phyloP scores from a whole-genome alignment of 2,888 invertebrate genomes.

The Epirrhoe tristata region DNA sequence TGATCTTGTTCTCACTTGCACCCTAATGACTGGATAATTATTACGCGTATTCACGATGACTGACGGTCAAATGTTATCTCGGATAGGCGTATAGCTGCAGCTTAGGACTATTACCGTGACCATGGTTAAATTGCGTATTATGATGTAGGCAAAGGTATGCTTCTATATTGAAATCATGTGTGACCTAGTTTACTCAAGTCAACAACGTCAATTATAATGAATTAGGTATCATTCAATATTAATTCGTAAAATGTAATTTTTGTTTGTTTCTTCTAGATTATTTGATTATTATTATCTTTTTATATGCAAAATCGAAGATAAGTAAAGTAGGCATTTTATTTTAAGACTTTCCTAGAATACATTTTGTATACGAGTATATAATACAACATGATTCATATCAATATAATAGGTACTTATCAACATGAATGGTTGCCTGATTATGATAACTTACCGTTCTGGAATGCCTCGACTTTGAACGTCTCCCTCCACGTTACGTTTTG shows the following conservation, averaged over 20 bases:
- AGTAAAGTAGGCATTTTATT: background rate
- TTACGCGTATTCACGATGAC: constrained; percentile 31
- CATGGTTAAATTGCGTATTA: constrained; percentile 34
- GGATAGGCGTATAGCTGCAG: constrained; percentile 26
- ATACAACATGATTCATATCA: background rate
- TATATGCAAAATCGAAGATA: background rate
- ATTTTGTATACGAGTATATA: background rate
- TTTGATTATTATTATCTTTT: background rate
- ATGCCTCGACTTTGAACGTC: too few species aligned
- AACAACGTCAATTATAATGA: constrained; percentile 6
- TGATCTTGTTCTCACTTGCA: constrained; percentile 51
- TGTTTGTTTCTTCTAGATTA: background rate
- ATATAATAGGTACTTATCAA: too few species aligned
- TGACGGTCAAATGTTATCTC: constrained; percentile 55
- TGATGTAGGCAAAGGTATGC: constrained; percentile 19
- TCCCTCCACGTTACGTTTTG: too few species aligned
- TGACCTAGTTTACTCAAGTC: constrained; percentile 19
- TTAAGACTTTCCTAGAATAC: background rate
- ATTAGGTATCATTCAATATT: background rate
- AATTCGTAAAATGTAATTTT: background rate
- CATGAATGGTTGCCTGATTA: too few species aligned
- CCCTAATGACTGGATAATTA: constrained; percentile 17
- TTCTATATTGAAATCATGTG: constrained; percentile 17
- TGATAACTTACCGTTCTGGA: too few species aligned
- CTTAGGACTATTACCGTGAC: constrained; percentile 24